Evolutionary conservation across 1,140 invertebrate species (phyloP), one percentile per base, ranked within the genome.

Genomic region (Orchesella cincta): DNA sequence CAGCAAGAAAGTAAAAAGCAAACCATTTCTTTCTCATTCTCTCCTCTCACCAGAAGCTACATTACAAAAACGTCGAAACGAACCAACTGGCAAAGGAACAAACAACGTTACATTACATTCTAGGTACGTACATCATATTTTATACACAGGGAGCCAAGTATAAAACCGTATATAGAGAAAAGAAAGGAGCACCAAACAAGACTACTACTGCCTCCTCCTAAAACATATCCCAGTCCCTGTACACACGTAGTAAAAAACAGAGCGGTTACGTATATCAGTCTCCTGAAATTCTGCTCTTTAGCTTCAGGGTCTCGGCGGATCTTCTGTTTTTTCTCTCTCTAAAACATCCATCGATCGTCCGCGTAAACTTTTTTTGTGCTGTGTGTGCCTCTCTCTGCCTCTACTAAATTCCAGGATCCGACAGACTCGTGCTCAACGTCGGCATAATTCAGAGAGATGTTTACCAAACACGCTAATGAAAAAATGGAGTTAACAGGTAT

Each of bases 1-100:
- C 8, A 14, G 52, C 8, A 57, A 57, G 52, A 57, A 57, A 57
- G 52, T n/a, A 57, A n/a, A 57, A 57, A 57, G 52, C 52, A 57
- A 57, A 57, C 52, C 52, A 14, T 57, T 57, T 57, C 52, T 57
- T 57, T 57, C n/a, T 26, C 52, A 14, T n/a, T 57, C 52, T 57
- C 23, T 12, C 52, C 23, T 57, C 52, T 57, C 23, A 23, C 23
- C 23, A 18, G 52, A 46, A 57, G 23, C 14, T 57, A 12, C 5
- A 57, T 3, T 26, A 57, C 52, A 57, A 57, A 46, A 46, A 46
- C 39, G 18, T 18, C 52, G 23, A 57, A 12, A 57, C 52, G 3
- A 18, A 57, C 52, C 8, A 26, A 57, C 8, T 57, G 8, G 23
- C 52, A 57, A 57, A 46, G 39, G 8, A 57, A 57, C 12, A 57